Conservation (phyloP, 2,888 invertebrate species). For the Macrosoma leucophasiata region DNA sequence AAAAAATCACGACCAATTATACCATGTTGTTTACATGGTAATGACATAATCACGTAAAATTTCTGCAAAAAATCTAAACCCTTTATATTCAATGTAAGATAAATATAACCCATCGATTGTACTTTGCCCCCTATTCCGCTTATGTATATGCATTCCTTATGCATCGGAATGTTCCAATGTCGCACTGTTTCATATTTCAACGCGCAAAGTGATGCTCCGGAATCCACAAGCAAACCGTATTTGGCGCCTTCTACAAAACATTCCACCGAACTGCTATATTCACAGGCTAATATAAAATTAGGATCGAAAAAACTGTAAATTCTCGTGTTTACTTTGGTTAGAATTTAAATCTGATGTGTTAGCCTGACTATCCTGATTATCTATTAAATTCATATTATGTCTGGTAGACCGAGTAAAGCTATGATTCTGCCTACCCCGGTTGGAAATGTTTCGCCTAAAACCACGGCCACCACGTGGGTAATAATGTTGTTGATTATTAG, state of each 20-base stretch:
- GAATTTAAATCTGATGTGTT: no score
- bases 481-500: neutral
- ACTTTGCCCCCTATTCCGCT: conserved; percentile 12
- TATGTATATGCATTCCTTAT: conserved; percentile 3
- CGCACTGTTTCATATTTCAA: conserved; percentile 7
- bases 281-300: conserved; percentile 7
- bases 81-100: neutral
- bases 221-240: conserved; percentile 13
- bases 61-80: neutral
- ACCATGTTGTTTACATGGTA: conserved; percentile 1
- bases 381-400: no score
- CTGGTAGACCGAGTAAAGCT: no score
- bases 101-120: no score
- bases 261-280: conserved; percentile 10
- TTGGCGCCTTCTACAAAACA: conserved; percentile 4
- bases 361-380: no score
- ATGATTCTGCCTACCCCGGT: no score
- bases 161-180: conserved; percentile 3
- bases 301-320: conserved; percentile 11
- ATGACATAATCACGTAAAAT: neutral
- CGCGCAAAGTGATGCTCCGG: conserved; percentile 15
- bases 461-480: no score
- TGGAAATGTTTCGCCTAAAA: no score
- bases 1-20: conserved; percentile 8
- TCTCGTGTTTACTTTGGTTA: neutral